Evolutionary conservation across 1,140 invertebrate genomes (phyloP).

Genomic region (Eueides isabella): DNA sequence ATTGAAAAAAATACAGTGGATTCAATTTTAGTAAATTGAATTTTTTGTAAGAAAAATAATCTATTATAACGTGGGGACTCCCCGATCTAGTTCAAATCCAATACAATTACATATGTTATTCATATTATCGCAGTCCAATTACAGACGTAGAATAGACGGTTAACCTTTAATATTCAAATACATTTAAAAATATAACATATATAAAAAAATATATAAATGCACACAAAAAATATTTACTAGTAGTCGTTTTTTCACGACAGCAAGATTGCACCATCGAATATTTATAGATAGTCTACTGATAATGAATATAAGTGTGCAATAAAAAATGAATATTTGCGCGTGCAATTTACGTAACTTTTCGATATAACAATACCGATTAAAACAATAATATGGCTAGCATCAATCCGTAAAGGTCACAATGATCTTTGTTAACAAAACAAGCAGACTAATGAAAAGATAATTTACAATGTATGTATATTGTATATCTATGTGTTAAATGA

Average conservation of each 20-base stretch:
- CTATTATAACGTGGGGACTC: no score
- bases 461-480: neutral
- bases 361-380: neutral
- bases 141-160: no score
- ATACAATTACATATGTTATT: no score
- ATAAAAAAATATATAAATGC: no score
- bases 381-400: neutral
- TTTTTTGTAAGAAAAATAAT: no score
- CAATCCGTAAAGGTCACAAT: neutral
- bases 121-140: no score
- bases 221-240: neutral
- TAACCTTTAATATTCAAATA: no score
- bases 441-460: constrained; percentile 8
- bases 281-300: neutral
- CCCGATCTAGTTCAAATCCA: no score
- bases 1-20: no score
- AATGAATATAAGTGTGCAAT: neutral
- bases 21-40: no score
- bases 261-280: neutral
- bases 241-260: neutral
- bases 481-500: neutral
- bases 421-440: constrained; percentile 12
- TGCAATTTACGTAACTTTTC: neutral
- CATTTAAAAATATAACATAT: no score
- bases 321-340: neutral